Conservation (phyloP, 2,797 vertebrate species). For the Schizopygopsis pylzovi region DNA sequence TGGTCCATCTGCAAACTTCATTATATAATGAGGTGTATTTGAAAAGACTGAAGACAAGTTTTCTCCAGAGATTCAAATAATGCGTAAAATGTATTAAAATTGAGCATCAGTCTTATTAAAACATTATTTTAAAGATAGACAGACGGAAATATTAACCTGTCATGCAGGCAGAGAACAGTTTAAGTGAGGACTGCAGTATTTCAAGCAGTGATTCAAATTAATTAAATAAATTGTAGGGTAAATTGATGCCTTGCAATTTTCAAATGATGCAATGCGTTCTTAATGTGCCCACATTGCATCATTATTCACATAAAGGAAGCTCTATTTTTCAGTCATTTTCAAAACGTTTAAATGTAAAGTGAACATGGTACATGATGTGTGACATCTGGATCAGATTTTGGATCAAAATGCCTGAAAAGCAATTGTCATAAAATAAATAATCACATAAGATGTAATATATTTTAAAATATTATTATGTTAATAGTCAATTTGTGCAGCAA, state of each 20-base stretch:
- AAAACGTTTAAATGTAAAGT: neutral
- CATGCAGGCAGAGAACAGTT: neutral
- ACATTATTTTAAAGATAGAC: neutral
- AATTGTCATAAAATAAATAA: neutral
- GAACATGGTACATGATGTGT: neutral
- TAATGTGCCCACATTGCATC: neutral
- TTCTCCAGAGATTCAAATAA: constrained; percentile 53
- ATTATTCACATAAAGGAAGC: neutral
- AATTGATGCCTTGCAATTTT: neutral
- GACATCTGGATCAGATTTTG: neutral
- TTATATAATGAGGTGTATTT: constrained; percentile 12
- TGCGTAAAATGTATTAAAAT: constrained; percentile 64
- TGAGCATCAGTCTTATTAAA: neutral
- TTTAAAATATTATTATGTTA: neutral
- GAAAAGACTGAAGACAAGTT: neutral
- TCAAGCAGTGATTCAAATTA: neutral
- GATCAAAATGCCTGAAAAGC: neutral
- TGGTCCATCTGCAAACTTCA: constrained; percentile 47
- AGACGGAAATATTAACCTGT: neutral
- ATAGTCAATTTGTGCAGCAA: neutral
- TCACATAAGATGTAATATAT: neutral
- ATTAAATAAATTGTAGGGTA: neutral
- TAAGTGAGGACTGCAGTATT: neutral
- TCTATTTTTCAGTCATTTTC: neutral
- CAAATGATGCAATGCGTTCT: neutral